Evolutionary conservation across 2,113 vertebrate genomes (phyloP).

Genomic region (Bufo bufo): DNA sequence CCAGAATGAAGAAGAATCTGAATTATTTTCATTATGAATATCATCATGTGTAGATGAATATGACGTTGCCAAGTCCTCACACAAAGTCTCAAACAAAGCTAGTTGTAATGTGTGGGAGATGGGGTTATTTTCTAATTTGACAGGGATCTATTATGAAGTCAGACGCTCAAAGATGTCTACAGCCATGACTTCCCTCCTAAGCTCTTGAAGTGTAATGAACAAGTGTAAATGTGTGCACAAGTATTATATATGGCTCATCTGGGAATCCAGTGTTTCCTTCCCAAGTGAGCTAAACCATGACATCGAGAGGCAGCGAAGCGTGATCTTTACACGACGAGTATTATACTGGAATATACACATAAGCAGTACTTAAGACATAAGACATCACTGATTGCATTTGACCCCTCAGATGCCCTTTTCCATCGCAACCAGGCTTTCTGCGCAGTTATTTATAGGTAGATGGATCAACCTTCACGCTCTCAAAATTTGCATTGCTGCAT

Average conservation of each 20-base stretch:
- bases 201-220: not conserved
- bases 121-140: not conserved
- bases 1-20: too few relatives aligned
- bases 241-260: not conserved
- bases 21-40: too few relatives aligned
- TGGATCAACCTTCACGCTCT: too few relatives aligned
- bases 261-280: slow-evolving; percentile 13
- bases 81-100: not conserved
- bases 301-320: not conserved
- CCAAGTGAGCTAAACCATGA: slow-evolving; percentile 2
- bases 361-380: too few relatives aligned
- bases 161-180: not conserved
- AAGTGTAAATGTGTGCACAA: slow-evolving; percentile 20
- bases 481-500: too few relatives aligned
- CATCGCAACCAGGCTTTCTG: too few relatives aligned
- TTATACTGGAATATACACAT: not conserved
- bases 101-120: slow-evolving; percentile 3
- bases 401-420: not conserved
- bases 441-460: too few relatives aligned
- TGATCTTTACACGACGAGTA: not conserved
- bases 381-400: not conserved
- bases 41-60: too few relatives aligned
- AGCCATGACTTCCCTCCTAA: not conserved
- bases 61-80: too few relatives aligned
- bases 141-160: slow-evolving; percentile 22